A percentile compares a stretch with the other conserved stretches of the same genome.
Evolutionary conservation across 2,888 invertebrate genomes (phyloP).

Genomic region (Phasia obesa): DNA sequence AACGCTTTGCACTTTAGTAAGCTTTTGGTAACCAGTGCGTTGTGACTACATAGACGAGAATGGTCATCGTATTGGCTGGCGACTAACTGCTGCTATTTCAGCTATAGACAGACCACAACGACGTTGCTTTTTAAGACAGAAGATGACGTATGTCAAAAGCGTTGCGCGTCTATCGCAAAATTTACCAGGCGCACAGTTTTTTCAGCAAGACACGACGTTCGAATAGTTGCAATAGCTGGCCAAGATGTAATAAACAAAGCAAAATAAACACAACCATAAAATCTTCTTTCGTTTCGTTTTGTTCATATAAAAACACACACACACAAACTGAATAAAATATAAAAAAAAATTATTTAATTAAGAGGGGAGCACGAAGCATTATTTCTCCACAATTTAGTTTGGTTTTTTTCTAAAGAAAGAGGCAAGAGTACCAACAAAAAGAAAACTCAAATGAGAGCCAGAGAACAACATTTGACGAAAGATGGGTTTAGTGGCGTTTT

Average conservation of each 20-base stretch:
- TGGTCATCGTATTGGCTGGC: too few relatives aligned
- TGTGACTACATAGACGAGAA: conserved; percentile 24
- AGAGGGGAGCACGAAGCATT: neutral
- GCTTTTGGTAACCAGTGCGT: conserved; percentile 53
- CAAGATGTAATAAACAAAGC: conserved; percentile 13
- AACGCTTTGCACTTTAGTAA: conserved; percentile 49
- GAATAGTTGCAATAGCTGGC: conserved; percentile 39
- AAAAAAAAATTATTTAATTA: neutral
- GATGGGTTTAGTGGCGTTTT: conserved; percentile 34
- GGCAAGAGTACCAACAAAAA: neutral
- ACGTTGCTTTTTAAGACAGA: conserved; percentile 41
- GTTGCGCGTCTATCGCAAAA: conserved; percentile 82
- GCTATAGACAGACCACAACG: conserved; percentile 24
- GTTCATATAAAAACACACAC: neutral
- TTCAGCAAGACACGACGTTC: conserved; percentile 1
- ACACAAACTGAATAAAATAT: neutral
- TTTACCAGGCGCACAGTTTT: conserved; percentile 79
- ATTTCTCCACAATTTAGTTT: neutral
- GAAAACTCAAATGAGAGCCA: neutral
- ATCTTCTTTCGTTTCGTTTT: neutral
- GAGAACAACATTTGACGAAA: conserved; percentile 10
- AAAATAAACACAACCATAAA: conserved; percentile 4
- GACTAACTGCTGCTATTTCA: too few relatives aligned
- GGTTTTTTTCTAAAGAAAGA: neutral
- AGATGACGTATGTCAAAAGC: conserved; percentile 64